Conservation (phyloP, 2,113 vertebrate species). For the Mixornis gularis region DNA sequence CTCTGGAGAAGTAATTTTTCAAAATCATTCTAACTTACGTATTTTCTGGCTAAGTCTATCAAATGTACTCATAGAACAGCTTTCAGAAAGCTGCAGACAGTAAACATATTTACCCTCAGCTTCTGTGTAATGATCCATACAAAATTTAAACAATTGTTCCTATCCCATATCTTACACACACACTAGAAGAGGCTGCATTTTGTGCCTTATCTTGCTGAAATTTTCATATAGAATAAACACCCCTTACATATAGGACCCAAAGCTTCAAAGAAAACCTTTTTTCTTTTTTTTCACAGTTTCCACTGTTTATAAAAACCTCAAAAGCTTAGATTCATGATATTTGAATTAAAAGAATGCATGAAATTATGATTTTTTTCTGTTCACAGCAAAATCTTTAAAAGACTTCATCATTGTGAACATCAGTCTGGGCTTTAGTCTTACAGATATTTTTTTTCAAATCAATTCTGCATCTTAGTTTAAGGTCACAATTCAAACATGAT, state of each 20-base stretch:
- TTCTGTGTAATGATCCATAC: neutral
- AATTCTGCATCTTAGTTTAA: neutral
- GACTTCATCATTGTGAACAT: neutral
- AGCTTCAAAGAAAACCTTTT: neutral
- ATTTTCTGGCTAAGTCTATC: neutral
- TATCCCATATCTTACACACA: neutral
- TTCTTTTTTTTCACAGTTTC: neutral
- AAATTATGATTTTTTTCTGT: neutral
- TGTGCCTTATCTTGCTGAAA: neutral
- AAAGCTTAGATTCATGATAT: neutral
- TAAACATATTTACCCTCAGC: neutral
- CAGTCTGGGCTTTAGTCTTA: neutral
- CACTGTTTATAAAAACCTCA: neutral
- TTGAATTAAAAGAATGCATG: neutral
- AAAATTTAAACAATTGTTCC: neutral
- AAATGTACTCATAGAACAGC: neutral
- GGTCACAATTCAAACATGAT: neutral
- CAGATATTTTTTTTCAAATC: neutral
- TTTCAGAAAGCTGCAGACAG: neutral
- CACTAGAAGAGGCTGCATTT: neutral
- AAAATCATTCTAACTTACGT: slow-evolving; percentile 1
- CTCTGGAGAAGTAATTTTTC: slow-evolving; percentile 42
- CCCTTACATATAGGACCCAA: neutral
- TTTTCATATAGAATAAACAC: neutral
- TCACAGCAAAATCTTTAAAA: neutral